Evolutionary conservation across 1,140 invertebrate species (phyloP).

Genomic region (Calosoma granatense): DNA sequence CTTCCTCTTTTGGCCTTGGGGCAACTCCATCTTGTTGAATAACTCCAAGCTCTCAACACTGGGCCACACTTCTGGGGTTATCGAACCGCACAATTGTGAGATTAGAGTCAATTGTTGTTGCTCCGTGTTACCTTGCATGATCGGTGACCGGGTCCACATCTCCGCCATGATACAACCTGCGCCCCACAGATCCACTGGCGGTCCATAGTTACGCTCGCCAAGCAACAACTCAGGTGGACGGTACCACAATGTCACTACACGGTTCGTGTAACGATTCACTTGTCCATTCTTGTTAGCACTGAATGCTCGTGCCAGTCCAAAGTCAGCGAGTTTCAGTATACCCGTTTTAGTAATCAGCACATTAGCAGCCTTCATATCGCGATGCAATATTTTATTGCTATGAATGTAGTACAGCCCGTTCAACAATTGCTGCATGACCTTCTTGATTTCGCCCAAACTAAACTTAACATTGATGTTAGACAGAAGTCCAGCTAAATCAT

Average conservation of each 20-base stretch:
- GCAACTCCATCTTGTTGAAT: slow-evolving; percentile 84
- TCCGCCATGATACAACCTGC: slow-evolving; percentile 99
- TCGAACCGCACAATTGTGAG: slow-evolving; percentile 92
- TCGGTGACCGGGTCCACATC: slow-evolving; percentile 92
- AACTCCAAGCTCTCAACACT: slow-evolving; percentile 88
- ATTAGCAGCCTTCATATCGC: slow-evolving; percentile 99
- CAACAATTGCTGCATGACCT: slow-evolving; percentile 94
- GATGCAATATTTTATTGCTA: slow-evolving; percentile 88
- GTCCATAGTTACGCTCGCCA: slow-evolving; percentile 92
- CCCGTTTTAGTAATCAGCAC: slow-evolving; percentile 96
- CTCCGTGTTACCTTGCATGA: slow-evolving; percentile 89
- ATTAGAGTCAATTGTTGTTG: slow-evolving; percentile 94
- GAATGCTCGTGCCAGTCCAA: slow-evolving; percentile 85
- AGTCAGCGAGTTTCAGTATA: slow-evolving; percentile 87
- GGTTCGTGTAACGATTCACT: slow-evolving; percentile 80
- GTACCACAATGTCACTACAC: slow-evolving; percentile 98
- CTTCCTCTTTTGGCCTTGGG: slow-evolving; percentile 84
- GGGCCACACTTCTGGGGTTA: slow-evolving; percentile 90
- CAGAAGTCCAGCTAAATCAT: slow-evolving; percentile 93
- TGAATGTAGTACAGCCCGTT: slow-evolving; percentile 97
- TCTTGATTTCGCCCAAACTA: slow-evolving; percentile 93
- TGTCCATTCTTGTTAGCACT: slow-evolving; percentile 78
- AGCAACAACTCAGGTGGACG: slow-evolving; percentile 80
- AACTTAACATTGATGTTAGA: slow-evolving; percentile 97
- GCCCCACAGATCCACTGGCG: slow-evolving; percentile 96